phyloP scores from a whole-genome alignment of 2,797 vertebrate species.

The Xiphorhynchus erythropygius region DNA sequence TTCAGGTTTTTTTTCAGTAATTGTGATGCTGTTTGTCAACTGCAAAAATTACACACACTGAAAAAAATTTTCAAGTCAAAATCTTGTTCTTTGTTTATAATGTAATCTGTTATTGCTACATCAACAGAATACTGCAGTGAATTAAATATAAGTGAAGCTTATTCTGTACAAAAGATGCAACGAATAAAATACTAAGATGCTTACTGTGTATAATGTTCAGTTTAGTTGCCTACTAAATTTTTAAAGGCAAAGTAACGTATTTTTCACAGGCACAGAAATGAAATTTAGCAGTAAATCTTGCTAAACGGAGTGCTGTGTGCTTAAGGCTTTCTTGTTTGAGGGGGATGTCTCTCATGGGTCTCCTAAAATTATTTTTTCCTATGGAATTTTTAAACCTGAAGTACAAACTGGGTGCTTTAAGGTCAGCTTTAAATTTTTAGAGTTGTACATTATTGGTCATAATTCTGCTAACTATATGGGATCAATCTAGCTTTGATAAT shows the following conservation, averaged over 20 bases:
- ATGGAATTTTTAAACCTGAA: background rate
- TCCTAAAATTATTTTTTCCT: background rate
- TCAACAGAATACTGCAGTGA: slow-evolving; percentile 77
- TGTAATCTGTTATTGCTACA: slow-evolving; percentile 76
- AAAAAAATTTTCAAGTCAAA: slow-evolving; percentile 53
- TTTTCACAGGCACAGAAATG: background rate
- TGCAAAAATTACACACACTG: slow-evolving; percentile 45
- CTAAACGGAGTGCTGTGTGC: background rate
- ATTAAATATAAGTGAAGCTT: slow-evolving; percentile 78
- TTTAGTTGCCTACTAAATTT: slow-evolving; percentile 73
- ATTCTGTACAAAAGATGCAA: slow-evolving; percentile 77
- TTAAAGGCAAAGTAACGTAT: slow-evolving; percentile 26
- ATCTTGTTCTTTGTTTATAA: slow-evolving; percentile 76
- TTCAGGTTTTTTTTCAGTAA: slow-evolving; percentile 73
- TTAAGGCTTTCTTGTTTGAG: background rate
- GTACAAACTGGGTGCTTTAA: background rate
- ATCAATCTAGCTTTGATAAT: background rate
- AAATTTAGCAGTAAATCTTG: background rate
- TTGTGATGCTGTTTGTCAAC: slow-evolving; percentile 77
- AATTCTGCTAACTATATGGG: background rate
- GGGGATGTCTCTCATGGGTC: background rate
- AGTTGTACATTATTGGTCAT: background rate
- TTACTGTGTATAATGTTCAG: slow-evolving; percentile 75
- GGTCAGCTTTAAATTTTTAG: background rate
- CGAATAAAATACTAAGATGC: slow-evolving; percentile 80